Base-by-base conservation (phyloP, 1,140 invertebrate species). In the Leucophenga varia region DNA sequence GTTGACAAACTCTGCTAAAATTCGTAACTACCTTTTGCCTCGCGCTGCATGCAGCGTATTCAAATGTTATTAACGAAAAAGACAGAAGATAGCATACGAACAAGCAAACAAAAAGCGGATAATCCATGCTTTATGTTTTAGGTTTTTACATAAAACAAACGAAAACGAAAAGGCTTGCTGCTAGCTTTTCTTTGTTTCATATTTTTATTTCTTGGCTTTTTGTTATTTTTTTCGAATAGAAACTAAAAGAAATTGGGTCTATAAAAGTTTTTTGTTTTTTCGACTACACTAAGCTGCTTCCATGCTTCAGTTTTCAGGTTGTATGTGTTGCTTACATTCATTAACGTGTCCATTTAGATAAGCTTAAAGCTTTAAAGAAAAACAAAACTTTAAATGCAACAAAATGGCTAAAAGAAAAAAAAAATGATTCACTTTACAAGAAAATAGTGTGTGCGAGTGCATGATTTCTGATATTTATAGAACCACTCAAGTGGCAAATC, bases 401-500 rank as follows among this genome's bases (percentile, higher is more conserved):
- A 65, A n/a, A n/a, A n/a, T n/a, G n/a, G n/a, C n/a, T n/a, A n/a
- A n/a, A n/a, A n/a, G n/a, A n/a, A n/a, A n/a, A n/a, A n/a, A n/a
- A n/a, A n/a, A n/a, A n/a, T n/a, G n/a, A n/a, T n/a, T n/a, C n/a
- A n/a, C n/a, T n/a, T n/a, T n/a, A n/a, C n/a, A n/a, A n/a, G n/a
- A n/a, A n/a, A n/a, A n/a, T n/a, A n/a, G n/a, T 20, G 37, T 39
- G 8, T 30, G 41, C 49, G 37, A 43, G 48, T 52, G 17, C 36
- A 43, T 35, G 40, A 49, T 51, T 48, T 47, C 50, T 57, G 51
- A 72, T 64, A 61, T 71, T 64, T 64, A 68, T 55, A 68, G 52
- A 68, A 55, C 49, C 64, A 71, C 55, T 72, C 58, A 71, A 68
- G 68, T 71, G 68, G 64, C 60, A 72, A 68, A 72, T 72, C 68